phyloP scores from a whole-genome alignment of 2,113 vertebrate species.

The Eptesicus fuscus region DNA sequence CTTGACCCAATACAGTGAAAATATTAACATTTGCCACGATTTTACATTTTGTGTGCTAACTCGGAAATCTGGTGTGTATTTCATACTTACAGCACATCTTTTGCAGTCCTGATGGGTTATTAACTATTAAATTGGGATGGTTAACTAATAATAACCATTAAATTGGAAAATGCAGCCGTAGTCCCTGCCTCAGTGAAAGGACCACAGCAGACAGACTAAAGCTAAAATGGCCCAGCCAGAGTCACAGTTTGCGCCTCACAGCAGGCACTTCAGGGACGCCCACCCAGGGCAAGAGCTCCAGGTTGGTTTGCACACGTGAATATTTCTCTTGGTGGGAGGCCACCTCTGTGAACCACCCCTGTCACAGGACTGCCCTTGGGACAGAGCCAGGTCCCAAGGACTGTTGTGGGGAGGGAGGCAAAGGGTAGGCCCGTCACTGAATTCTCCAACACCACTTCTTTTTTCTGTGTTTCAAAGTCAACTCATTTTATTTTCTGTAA shows the following conservation, averaged over 20 bases:
- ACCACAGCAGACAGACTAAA: background rate
- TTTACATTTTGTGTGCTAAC: background rate
- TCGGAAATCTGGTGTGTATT: background rate
- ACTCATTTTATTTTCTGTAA: background rate
- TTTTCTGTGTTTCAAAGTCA: background rate
- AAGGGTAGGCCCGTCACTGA: background rate
- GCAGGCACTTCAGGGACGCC: background rate
- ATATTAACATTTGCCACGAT: background rate
- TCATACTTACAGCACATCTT: background rate
- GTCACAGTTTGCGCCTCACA: background rate
- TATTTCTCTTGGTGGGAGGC: background rate
- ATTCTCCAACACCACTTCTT: background rate
- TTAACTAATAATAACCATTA: too few relatives aligned
- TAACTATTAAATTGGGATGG: background rate
- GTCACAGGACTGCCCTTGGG: too few relatives aligned
- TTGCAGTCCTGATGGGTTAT: too few relatives aligned
- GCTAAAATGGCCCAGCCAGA: background rate
- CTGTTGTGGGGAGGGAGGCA: accelerated
- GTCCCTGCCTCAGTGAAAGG: background rate
- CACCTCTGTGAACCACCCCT: accelerated
- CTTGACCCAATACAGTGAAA: background rate
- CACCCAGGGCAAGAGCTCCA: background rate
- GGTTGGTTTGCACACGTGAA: accelerated
- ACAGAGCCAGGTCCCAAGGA: accelerated
- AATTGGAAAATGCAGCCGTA: accelerated